These are phyloP conservation scores for Tangara arthus DNA, from an alignment of 2,797 vertebrate genomes.

Conservation along the genomic window DNA sequence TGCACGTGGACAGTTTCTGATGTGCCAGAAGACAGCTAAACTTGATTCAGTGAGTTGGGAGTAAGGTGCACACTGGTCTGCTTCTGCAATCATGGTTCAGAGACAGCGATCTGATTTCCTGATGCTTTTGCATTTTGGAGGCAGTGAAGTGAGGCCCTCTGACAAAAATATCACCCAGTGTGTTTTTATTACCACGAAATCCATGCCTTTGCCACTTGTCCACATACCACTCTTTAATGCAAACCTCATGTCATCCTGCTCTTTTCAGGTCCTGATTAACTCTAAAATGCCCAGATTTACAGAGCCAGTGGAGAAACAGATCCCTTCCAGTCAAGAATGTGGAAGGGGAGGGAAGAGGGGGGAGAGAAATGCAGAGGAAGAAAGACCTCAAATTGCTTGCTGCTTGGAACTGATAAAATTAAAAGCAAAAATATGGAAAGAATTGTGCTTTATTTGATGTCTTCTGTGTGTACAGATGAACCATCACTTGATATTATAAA, in stretches of 20 bases:
- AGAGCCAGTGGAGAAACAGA: constrained; percentile 49
- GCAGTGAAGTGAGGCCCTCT: constrained; percentile 58
- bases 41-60: not conserved
- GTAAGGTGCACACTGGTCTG: constrained; percentile 15
- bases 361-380: not conserved
- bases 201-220: constrained; percentile 76
- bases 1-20: not conserved
- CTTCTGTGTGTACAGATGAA: not conserved
- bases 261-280: constrained; percentile 70
- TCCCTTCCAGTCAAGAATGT: constrained; percentile 42
- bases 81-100: constrained; percentile 29
- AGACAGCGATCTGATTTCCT: constrained; percentile 25
- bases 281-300: constrained; percentile 65
- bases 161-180: constrained; percentile 71
- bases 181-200: constrained; percentile 78
- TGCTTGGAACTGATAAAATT: constrained; percentile 10
- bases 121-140: constrained; percentile 39
- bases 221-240: constrained; percentile 75
- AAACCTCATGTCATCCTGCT: constrained; percentile 76
- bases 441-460: not conserved
- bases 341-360: not conserved
- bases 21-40: not conserved
- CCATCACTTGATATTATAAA: not conserved
- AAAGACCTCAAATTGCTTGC: not conserved
- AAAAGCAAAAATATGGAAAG: constrained; percentile 15